Conservation (phyloP, 2,888 invertebrate species). For the Macrophya annulata region DNA sequence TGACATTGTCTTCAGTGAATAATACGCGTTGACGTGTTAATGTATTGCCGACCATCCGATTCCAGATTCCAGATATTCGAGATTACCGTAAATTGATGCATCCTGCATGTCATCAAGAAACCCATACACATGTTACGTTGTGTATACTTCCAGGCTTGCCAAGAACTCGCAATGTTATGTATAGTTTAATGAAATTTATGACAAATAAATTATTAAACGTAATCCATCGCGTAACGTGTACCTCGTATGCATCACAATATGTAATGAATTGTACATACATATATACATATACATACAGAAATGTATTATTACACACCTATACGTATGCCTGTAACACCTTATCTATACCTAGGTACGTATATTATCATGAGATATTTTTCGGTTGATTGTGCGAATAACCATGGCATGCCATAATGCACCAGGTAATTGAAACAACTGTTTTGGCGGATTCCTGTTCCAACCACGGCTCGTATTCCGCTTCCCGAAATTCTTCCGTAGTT, state of each 20-base stretch:
- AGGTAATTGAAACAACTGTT: not conserved
- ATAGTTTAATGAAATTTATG: constrained; percentile 58
- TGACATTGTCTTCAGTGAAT: not conserved
- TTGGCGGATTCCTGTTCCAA: not conserved
- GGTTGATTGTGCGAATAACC: no score
- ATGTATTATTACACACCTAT: no score
- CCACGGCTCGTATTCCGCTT: not conserved
- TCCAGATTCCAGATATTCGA: not conserved
- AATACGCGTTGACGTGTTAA: not conserved
- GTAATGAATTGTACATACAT: no score
- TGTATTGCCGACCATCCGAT: not conserved
- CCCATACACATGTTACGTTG: not conserved
- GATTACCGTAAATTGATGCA: not conserved
- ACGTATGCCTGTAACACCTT: not conserved
- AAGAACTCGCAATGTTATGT: constrained; percentile 56
- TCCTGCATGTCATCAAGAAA: not conserved
- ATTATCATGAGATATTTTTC: no score
- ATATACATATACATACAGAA: no score
- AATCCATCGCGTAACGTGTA: not conserved
- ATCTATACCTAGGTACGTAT: not conserved
- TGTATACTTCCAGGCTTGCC: constrained; percentile 1
- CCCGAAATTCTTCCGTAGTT: not conserved
- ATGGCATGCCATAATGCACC: no score
- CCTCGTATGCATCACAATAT: no score
- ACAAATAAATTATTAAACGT: constrained; percentile 57